Evolutionary conservation across 2,888 invertebrate species (phyloP).

Genomic region (Acanthosoma haemorrhoidale): DNA sequence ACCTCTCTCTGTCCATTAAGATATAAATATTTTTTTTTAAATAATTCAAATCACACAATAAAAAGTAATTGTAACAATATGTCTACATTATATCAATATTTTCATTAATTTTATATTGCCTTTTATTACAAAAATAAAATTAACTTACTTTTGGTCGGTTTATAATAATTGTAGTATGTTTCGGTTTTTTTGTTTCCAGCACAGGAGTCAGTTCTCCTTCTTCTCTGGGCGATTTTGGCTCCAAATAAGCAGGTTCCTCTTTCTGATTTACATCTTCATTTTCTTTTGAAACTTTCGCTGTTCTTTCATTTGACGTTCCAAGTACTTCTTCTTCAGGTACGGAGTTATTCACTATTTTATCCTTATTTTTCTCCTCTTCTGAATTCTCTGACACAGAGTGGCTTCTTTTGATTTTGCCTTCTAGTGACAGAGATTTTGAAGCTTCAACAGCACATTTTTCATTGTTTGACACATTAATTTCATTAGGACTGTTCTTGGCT

Average conservation of each 20-base stretch:
- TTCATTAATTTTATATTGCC: too few species aligned
- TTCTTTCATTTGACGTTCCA: slow-evolving; percentile 34
- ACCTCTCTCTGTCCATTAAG: too few species aligned
- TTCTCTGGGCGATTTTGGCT: slow-evolving; percentile 15
- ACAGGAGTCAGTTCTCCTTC: slow-evolving; percentile 33
- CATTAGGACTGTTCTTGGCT: too few species aligned
- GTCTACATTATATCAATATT: too few species aligned
- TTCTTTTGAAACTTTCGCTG: slow-evolving; percentile 30
- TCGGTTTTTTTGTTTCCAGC: background rate
- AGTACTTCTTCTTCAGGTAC: slow-evolving; percentile 26
- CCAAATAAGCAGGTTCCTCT: background rate
- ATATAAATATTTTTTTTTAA: background rate
- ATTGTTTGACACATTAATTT: too few species aligned
- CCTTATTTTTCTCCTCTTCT: background rate
- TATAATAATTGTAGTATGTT: slow-evolving; percentile 26
- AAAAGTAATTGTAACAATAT: too few species aligned
- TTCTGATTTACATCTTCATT: background rate
- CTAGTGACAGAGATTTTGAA: background rate
- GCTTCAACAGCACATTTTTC: background rate
- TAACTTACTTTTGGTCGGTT: slow-evolving; percentile 27
- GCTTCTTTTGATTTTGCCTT: background rate
- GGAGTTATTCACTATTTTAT: background rate
- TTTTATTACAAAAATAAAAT: too few species aligned
- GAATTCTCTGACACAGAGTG: background rate
- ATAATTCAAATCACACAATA: background rate